Evolutionary conservation across 2,797 vertebrate genomes (phyloP).

Genomic region (Okamejei kenojei): DNA sequence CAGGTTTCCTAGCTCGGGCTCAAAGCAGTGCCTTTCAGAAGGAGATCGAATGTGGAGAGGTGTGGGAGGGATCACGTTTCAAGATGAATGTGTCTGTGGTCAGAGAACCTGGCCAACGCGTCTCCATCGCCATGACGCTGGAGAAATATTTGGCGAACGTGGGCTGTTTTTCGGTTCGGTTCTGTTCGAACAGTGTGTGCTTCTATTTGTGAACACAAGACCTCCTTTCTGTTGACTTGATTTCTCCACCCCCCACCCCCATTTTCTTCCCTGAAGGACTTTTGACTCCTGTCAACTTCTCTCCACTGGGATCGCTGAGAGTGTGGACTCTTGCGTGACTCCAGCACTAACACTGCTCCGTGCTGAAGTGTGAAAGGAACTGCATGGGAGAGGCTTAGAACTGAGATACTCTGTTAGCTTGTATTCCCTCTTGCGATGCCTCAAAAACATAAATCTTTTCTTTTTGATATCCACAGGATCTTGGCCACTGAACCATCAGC

Average conservation of each 20-base stretch:
- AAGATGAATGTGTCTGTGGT: slow-evolving; percentile 24
- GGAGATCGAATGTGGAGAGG: slow-evolving; percentile 7
- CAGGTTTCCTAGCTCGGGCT: background rate
- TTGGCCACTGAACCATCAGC: background rate
- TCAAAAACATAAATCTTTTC: background rate
- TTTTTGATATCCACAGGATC: background rate
- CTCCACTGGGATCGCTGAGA: background rate
- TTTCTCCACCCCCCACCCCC: background rate
- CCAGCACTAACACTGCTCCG: background rate
- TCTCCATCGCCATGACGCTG: background rate
- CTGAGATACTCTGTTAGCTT: background rate
- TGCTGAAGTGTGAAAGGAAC: background rate
- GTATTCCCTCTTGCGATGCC: background rate
- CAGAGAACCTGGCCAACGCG: background rate
- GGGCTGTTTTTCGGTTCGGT: background rate
- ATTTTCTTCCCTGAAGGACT: slow-evolving; percentile 1
- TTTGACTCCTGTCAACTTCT: background rate
- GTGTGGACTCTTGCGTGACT: background rate
- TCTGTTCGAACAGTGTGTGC: background rate
- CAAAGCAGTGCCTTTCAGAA: background rate
- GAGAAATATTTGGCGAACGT: slow-evolving; percentile 30
- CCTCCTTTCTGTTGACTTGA: background rate
- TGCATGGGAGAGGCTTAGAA: background rate
- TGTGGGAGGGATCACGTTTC: background rate
- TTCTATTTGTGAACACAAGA: slow-evolving; percentile 29